A percentile compares a stretch with the other conserved stretches of the same genome.
Conservation (phyloP, 1,140 invertebrate genomes). For the Amphibalanus amphitrite region DNA sequence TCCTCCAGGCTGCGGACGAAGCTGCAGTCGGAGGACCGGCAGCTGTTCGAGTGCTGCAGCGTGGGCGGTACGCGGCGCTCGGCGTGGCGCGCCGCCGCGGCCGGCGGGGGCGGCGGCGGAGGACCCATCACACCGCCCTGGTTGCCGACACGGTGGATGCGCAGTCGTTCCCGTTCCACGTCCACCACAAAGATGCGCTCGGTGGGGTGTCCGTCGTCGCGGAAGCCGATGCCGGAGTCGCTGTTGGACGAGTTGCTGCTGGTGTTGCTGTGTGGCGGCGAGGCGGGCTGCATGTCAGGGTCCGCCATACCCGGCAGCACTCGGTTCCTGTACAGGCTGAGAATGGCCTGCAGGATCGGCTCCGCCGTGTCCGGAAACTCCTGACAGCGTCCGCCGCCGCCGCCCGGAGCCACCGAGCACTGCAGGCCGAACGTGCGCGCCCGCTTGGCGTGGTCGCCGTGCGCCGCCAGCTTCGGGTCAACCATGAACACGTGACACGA, state of each 20-base stretch:
- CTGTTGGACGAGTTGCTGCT: constrained; percentile 47
- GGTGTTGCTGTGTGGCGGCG: constrained; percentile 22
- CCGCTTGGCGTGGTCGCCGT: constrained; percentile 52
- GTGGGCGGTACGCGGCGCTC: constrained; percentile 15
- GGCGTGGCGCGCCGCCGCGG: too few species aligned
- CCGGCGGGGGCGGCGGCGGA: too few species aligned
- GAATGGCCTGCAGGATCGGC: constrained; percentile 45
- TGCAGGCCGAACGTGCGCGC: constrained; percentile 56
- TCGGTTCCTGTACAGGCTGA: constrained; percentile 24
- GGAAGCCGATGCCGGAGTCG: constrained; percentile 83
- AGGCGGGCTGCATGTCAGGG: constrained; percentile 15
- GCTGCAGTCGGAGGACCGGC: too few species aligned
- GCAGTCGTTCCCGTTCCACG: too few species aligned
- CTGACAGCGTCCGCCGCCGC: constrained; percentile 36
- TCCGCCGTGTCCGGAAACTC: constrained; percentile 81
- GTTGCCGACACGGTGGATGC: too few species aligned
- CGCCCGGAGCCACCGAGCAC: constrained; percentile 44
- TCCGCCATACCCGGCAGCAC: constrained; percentile 15
- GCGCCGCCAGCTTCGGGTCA: constrained; percentile 52
- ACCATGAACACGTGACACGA: constrained; percentile 92
- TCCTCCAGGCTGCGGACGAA: too few species aligned
- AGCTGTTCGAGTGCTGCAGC: too few species aligned
- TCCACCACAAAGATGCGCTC: too few species aligned
- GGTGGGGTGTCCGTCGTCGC: constrained; percentile 40
- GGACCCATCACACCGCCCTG: too few species aligned